Evolutionary conservation across 2,888 invertebrate species (phyloP), one percentile per base, ranked within the genome.

Genomic region (Homarus gammarus): DNA sequence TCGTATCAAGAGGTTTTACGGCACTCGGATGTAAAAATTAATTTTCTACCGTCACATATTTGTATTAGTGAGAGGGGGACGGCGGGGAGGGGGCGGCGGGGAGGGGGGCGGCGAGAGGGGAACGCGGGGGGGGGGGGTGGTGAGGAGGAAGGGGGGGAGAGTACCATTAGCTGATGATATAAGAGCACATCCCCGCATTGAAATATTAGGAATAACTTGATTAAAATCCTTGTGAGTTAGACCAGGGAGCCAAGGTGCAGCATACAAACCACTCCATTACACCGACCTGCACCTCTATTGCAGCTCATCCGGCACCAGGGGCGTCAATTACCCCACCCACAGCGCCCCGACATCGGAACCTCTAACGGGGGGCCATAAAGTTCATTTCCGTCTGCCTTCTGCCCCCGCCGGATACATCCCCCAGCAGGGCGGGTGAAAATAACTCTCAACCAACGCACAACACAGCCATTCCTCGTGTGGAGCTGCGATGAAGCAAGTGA

Each of bases 241-340:
- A 38, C 73, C 18, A 38, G 73, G 38, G 38, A 36, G 73, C 15
- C 38, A 18, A 73, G 73, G 38, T 36, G 18, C 36, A 38, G 79
- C 79, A 79, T 79, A 79, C 79, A 79, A 79, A 79, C 79, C 79
- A 79, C 79, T 79, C 79, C 38, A 79, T 79, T 79, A 79, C 78
- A 75, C 44, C 44, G 15, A 27, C 77, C 77, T 49, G 10, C 77
- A 33, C 79, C 79, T 56, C 31, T 61, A 27, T 56, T 61, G 33
- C 79, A 33, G 36, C 79, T 78, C 78, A 27, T 78, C 78, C 51
- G 10, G 38, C 73, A 73, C 73, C 36, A 36, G 38, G n/a, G 38
- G 73, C 73, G 73, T 73, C 73, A 73, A 73, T 73, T 73, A 70
- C 73, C 73, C 33, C 36, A 33, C 61, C 56, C 12, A 27, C 12